Conservation (phyloP, 2,797 vertebrate genomes). For the Chiloscyllium punctatum region DNA sequence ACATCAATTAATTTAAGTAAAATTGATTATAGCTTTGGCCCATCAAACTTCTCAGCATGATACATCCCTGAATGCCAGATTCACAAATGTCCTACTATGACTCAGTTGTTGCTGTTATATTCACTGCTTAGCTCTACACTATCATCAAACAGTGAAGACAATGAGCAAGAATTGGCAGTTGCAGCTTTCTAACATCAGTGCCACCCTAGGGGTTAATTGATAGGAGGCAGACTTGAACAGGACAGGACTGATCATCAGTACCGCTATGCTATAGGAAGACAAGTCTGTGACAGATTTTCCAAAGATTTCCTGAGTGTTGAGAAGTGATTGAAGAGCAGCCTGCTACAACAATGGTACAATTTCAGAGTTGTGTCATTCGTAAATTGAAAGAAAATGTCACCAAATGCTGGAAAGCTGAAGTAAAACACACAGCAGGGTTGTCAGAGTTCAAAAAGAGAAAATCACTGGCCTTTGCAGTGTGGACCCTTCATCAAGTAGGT, state of each 20-base stretch:
- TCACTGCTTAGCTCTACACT: neutral
- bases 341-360: neutral
- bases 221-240: neutral
- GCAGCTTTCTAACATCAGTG: neutral
- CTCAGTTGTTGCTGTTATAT: neutral
- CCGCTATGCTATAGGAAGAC: neutral
- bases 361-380: neutral
- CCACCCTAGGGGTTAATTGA: neutral
- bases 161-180: neutral
- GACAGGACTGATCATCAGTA: neutral
- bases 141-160: neutral
- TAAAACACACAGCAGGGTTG: neutral
- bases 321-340: neutral
- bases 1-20: constrained; percentile 26
- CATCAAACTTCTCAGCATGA: neutral
- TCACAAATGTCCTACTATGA: neutral
- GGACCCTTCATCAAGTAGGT: neutral
- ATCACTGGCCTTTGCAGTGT: neutral
- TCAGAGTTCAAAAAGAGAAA: neutral
- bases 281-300: neutral
- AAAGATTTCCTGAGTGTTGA: neutral
- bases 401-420: neutral
- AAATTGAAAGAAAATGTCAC: neutral
- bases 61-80: neutral
- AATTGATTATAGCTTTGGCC: neutral